Percentiles rank a stretch among this genome's conserved stretches.
phyloP scores from a whole-genome alignment of 2,888 invertebrate species.

The Lasioglossum lativentre region DNA sequence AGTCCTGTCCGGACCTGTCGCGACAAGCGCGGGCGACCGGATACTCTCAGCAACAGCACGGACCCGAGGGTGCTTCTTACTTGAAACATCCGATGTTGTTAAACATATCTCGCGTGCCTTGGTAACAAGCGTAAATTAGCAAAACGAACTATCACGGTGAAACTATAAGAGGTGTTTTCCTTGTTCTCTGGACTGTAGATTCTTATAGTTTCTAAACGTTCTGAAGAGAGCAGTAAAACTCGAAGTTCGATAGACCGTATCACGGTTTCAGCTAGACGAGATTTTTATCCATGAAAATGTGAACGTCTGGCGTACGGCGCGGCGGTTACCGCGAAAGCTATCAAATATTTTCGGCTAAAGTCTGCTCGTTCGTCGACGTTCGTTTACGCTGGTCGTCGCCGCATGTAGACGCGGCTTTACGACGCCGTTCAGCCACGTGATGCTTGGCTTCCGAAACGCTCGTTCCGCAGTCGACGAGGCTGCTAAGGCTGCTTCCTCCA shows the following conservation, averaged over 20 bases:
- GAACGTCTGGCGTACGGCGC: not conserved
- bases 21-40: too few relatives aligned
- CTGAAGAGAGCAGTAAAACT: not conserved
- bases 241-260: not conserved
- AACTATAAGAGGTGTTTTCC: not conserved
- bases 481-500: conserved; percentile 24
- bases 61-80: too few relatives aligned
- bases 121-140: not conserved
- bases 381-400: not conserved
- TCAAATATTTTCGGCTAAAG: not conserved
- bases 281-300: not conserved
- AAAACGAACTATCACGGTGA: not conserved
- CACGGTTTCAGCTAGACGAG: not conserved
- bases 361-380: not conserved
- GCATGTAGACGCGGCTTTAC: not conserved
- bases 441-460: not conserved
- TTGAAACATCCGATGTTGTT: too few relatives aligned
- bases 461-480: not conserved
- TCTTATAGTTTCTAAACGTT: not conserved
- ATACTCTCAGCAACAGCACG: too few relatives aligned
- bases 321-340: not conserved
- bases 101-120: not conserved
- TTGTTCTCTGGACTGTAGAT: not conserved
- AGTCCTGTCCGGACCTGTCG: too few relatives aligned
- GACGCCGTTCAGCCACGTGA: conserved; percentile 1